phyloP scores from a whole-genome alignment of 2,113 vertebrate genomes.

The Cyprichromis sp. region DNA sequence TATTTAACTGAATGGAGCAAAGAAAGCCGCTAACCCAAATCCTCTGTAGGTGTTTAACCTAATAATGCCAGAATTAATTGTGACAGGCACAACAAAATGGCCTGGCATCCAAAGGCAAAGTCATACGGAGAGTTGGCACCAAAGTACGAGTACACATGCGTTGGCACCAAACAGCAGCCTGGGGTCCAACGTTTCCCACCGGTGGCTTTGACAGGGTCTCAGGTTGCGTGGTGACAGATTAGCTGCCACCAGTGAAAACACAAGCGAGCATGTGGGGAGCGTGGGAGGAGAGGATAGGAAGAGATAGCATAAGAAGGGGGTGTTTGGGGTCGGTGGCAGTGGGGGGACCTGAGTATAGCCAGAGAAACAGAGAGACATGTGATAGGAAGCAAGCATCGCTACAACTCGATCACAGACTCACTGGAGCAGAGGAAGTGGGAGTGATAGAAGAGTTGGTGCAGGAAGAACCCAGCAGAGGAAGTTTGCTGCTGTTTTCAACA shows the following conservation, averaged over 20 bases:
- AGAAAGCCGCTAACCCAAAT: neutral
- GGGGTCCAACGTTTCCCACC: slow-evolving; percentile 2
- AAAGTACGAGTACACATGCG: slow-evolving; percentile 2
- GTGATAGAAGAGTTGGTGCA: neutral
- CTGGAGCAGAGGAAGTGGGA: neutral
- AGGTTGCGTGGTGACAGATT: slow-evolving; percentile 9
- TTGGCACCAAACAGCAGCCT: slow-evolving; percentile 15
- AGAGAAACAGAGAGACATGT: neutral
- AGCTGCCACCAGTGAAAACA: neutral
- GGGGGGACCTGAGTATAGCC: neutral
- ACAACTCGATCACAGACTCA: neutral
- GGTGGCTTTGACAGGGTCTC: slow-evolving; percentile 19
- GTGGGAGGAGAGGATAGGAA: neutral
- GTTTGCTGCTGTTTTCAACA: neutral
- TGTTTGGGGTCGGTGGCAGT: neutral
- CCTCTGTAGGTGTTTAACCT: slow-evolving; percentile 10
- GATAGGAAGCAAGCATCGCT: neutral
- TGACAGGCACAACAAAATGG: slow-evolving; percentile 13
- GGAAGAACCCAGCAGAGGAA: neutral
- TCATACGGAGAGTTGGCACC: slow-evolving; percentile 31
- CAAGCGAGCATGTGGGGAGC: neutral
- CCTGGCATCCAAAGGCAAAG: slow-evolving; percentile 22
- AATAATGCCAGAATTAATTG: slow-evolving; percentile 25
- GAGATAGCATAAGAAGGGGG: neutral
- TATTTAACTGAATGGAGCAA: neutral